These are phyloP conservation scores for Anas platyrhynchos DNA, from an alignment of 2,113 vertebrate species.

Conservation along the genomic window DNA sequence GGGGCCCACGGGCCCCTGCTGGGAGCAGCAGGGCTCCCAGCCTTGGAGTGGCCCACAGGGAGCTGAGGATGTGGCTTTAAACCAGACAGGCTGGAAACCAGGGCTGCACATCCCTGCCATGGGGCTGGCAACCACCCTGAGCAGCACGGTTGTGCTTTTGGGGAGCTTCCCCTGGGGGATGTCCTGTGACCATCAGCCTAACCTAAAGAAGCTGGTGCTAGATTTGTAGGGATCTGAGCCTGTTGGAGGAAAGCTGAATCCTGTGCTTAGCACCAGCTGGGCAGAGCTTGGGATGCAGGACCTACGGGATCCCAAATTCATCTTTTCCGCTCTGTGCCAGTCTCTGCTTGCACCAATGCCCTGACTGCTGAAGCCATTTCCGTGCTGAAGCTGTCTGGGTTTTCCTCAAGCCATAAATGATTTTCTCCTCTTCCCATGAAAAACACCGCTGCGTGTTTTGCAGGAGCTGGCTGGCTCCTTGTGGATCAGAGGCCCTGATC, in stretches of 20 bases:
- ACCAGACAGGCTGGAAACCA: background rate
- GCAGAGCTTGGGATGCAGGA: background rate
- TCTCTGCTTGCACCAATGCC: background rate
- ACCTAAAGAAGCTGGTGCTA: background rate
- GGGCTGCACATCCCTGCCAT: background rate
- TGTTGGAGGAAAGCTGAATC: background rate
- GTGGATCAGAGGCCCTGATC: fast-evolving
- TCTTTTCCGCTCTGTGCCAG: background rate
- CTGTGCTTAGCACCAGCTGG: background rate
- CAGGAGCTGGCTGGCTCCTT: background rate
- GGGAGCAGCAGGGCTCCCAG: background rate
- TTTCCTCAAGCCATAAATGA: background rate
- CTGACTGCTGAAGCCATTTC: background rate
- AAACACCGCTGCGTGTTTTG: background rate
- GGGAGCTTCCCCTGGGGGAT: no score
- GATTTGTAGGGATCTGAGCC: background rate
- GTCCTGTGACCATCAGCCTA: no score
- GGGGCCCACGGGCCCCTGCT: background rate
- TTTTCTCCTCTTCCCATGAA: background rate
- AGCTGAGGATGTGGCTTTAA: background rate
- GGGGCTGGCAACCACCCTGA: background rate
- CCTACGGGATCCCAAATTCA: background rate
- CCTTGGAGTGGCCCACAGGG: background rate
- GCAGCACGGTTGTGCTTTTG: background rate
- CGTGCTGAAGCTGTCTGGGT: background rate